Base-by-base conservation (phyloP, 2,113 vertebrate genomes). In the Anthoscopus minutus region DNA sequence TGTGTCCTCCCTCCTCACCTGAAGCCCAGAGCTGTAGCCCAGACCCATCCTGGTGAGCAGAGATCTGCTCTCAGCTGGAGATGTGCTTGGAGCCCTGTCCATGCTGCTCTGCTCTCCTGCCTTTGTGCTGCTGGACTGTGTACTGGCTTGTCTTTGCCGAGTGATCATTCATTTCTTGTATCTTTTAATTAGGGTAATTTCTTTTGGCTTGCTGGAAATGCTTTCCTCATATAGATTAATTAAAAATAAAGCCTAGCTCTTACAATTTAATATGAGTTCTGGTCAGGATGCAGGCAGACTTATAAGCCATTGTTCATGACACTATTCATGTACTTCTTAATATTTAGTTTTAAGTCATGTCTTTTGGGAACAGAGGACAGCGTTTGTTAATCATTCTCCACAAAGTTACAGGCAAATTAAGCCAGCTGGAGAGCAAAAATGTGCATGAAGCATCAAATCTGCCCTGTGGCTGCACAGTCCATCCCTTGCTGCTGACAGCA, bases 161-260 rank as follows among this genome's bases (percentile, higher is more conserved):
- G 21, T 7, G 48, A 56, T 65, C 77, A 79, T 81, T 89, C 73
- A 93, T 95, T 64, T 81, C 67, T 72, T 66, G 19, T 19, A 25
- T 58, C 65, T 95, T 95, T 96, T 93, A 96, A 96, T 97, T 84
- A 91, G 48, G 64, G 28, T 27, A 57, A 56, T 82, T 76, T 81
- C 60, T 91, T 71, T 78, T 81, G 83, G 71, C 57, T 56, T 54
- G 64, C 77, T 89, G 83, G 87, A 94, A 93, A 57, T 61, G 42
- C 11, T 76, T 88, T 96, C 65, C 80, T 85, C 58, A 15, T 23
- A 10, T 4, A 61, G 58, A 77, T 91, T 86, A 93, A 94, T 91
- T 87, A 80, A 89, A 94, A 88, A 40, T 24, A 89, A 80, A 88
- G 51, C 79, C 66, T 50, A 42, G 25, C 45, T 77, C 72, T 80